Conservation (phyloP, 2,113 vertebrate genomes). For the Aleadryas rufinucha region DNA sequence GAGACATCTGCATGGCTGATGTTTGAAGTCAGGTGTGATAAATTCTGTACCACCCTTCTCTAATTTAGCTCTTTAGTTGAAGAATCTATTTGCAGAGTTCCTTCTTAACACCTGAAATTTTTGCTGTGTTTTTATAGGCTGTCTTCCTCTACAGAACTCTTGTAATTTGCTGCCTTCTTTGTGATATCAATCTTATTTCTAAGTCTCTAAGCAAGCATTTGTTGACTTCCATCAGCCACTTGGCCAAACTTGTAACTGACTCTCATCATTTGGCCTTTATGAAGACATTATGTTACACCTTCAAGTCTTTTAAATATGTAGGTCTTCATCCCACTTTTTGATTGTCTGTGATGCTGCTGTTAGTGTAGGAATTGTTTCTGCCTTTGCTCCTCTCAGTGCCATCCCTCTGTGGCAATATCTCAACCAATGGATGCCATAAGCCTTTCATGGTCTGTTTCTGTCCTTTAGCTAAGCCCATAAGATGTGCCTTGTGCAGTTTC, state of each 20-base stretch:
- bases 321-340: background rate
- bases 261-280: background rate
- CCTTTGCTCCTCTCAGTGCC: background rate
- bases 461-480: background rate
- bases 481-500: background rate
- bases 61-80: background rate
- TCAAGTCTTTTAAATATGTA: background rate
- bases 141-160: background rate
- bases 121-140: background rate
- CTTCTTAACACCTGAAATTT: background rate
- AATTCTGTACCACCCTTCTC: background rate
- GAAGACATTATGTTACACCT: background rate
- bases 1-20: background rate
- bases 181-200: background rate
- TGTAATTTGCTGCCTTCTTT: background rate
- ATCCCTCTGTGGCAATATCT: background rate
- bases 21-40: background rate
- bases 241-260: background rate
- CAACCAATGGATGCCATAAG: background rate
- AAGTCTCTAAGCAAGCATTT: background rate
- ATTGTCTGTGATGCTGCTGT: background rate
- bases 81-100: background rate
- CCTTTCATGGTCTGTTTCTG: background rate
- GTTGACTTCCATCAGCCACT: background rate
- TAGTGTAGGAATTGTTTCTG: background rate